Evolutionary conservation across 2,797 vertebrate species (phyloP).

Genomic region (Tadarida brasiliensis): DNA sequence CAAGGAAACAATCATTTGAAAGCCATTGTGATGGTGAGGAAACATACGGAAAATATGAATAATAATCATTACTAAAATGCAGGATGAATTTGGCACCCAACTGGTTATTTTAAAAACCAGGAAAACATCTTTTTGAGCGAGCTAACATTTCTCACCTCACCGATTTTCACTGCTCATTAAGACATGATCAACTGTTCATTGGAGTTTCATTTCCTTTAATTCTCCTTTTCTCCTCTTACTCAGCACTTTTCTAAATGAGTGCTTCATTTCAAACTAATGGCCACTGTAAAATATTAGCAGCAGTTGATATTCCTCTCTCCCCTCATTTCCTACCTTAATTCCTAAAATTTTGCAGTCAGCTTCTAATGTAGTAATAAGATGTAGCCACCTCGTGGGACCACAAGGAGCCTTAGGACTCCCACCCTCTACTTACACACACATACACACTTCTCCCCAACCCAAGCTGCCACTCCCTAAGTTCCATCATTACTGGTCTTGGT

Average conservation of each 20-base stretch:
- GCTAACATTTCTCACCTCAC: conserved; percentile 67
- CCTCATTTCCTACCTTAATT: conserved; percentile 46
- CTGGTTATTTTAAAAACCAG: conserved; percentile 56
- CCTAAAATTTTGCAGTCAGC: background rate
- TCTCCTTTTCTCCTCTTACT: conserved; percentile 57
- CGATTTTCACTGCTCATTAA: conserved; percentile 60
- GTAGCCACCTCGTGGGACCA: background rate
- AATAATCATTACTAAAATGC: conserved; percentile 25
- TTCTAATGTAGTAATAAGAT: background rate
- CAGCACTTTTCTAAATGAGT: conserved; percentile 56
- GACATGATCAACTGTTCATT: conserved; percentile 55
- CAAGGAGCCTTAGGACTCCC: background rate
- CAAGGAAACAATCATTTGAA: conserved; percentile 43
- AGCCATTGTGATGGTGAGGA: background rate
- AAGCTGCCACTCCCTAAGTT: background rate
- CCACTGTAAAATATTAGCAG: conserved; percentile 1
- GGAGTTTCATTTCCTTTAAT: conserved; percentile 62
- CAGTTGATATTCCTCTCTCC: background rate
- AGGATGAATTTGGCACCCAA: background rate
- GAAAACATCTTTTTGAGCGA: conserved; percentile 53
- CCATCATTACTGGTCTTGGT: background rate
- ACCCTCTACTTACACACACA: background rate
- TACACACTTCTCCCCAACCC: background rate
- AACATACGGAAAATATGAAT: conserved; percentile 39
- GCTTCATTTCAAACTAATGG: conserved; percentile 50